phyloP scores from a whole-genome alignment of 2,113 vertebrate species.

The Butorides virescens region DNA sequence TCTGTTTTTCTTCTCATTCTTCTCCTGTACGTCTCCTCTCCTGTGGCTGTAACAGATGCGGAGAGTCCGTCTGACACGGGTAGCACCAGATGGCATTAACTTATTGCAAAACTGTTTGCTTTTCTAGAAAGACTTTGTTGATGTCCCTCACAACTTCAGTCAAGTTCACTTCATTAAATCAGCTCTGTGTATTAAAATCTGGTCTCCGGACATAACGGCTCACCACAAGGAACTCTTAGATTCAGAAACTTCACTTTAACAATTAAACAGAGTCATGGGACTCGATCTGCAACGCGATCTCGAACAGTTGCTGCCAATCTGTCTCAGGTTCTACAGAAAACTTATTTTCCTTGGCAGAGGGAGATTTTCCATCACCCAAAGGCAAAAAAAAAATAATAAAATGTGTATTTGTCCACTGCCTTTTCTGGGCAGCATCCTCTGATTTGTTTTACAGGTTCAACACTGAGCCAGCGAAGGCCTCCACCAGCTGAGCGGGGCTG shows the following conservation, averaged over 20 bases:
- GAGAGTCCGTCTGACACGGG: background rate
- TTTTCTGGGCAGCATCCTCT: background rate
- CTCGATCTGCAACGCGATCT: background rate
- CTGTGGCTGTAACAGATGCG: background rate
- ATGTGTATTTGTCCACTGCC: background rate
- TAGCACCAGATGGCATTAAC: background rate
- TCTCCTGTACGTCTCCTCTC: background rate
- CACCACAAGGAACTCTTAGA: background rate
- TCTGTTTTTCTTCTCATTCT: background rate
- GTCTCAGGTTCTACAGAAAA: background rate
- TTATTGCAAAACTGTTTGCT: background rate
- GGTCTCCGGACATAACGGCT: background rate
- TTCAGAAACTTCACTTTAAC: background rate
- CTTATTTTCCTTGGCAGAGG: background rate
- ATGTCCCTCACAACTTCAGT: background rate
- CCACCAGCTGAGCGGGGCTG: background rate
- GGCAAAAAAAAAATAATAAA: background rate
- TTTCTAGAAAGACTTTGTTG: background rate
- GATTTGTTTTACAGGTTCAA: background rate
- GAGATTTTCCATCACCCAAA: background rate
- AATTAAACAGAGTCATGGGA: background rate
- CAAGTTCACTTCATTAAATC: background rate
- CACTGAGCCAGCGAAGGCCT: background rate
- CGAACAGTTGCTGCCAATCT: background rate
- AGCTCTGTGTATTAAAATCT: background rate